Percentiles rank a stretch among this genome's conserved stretches.
Conservation (phyloP, 2,888 invertebrate species). For the Cacoxenus indagator region DNA sequence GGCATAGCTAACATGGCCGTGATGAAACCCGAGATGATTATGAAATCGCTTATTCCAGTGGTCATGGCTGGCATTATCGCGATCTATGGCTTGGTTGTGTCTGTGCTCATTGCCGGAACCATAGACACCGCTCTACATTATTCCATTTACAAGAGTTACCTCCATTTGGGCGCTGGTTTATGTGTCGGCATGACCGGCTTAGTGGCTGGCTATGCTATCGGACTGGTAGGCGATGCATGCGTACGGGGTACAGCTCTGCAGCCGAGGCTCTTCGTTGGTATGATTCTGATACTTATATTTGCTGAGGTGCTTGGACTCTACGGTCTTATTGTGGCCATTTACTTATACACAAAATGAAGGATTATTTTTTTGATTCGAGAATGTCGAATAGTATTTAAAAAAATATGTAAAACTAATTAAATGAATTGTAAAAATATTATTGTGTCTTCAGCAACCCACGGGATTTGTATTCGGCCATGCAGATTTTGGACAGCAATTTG, state of each 20-base stretch:
- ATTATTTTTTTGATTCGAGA: background rate
- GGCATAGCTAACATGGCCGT: constrained; percentile 99
- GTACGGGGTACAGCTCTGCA: constrained; percentile 98
- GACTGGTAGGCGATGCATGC: constrained; percentile 42
- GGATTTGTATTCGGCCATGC: constrained; percentile 33
- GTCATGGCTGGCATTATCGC: constrained; percentile 99
- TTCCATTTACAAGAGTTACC: constrained; percentile 83
- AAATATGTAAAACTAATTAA: background rate
- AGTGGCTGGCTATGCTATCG: constrained; percentile 87
- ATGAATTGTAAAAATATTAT: background rate
- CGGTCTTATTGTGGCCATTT: constrained; percentile 74
- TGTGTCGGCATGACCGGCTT: constrained; percentile 94
- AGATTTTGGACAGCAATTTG: constrained; percentile 35
- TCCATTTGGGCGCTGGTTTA: constrained; percentile 79
- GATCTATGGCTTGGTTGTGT: constrained; percentile 98
- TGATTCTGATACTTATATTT: constrained; percentile 80
- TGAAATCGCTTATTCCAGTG: constrained; percentile 99
- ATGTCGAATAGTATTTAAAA: background rate
- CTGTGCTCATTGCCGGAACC: constrained; percentile 92
- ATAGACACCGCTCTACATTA: constrained; percentile 33
- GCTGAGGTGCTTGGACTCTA: constrained; percentile 51
- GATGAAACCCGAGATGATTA: constrained; percentile 98
- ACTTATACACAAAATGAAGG: constrained; percentile 93
- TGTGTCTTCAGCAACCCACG: background rate
- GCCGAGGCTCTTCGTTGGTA: constrained; percentile 98